Percentiles rank a stretch among this genome's conserved stretches.
Conservation (phyloP, 2,113 vertebrate genomes). For the Nymphicus hollandicus region DNA sequence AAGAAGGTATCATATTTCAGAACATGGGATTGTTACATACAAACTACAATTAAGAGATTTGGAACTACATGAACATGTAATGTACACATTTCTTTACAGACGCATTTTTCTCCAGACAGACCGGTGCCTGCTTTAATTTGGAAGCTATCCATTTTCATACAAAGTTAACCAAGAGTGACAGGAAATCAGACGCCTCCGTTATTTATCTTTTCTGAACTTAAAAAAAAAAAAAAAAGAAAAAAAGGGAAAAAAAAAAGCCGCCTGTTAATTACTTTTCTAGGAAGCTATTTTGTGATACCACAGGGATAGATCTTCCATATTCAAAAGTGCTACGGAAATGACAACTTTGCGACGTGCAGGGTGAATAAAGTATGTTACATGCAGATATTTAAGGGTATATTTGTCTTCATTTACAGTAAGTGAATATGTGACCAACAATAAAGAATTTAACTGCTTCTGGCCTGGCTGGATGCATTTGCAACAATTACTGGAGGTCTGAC, state of each 20-base stretch:
- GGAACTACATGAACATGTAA: conserved; percentile 55
- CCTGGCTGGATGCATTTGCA: neutral
- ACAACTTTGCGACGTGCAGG: conserved; percentile 12
- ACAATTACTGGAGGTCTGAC: conserved; percentile 26
- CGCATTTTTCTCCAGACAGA: conserved; percentile 65
- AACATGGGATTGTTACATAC: conserved; percentile 31
- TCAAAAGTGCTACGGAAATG: conserved; percentile 20
- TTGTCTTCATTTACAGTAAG: conserved; percentile 46
- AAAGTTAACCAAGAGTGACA: conserved; percentile 78
- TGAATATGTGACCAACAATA: conserved; percentile 15
- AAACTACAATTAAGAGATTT: conserved; percentile 66
- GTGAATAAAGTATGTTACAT: conserved; percentile 17
- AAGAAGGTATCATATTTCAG: conserved; percentile 12
- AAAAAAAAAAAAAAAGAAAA: neutral
- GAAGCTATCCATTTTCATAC: conserved; percentile 76
- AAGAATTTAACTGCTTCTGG: conserved; percentile 31
- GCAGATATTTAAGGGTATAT: conserved; percentile 23
- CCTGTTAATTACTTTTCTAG: conserved; percentile 75
- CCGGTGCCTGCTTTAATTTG: conserved; percentile 76
- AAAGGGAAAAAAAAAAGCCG: neutral
- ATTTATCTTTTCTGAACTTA: conserved; percentile 70
- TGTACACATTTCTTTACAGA: conserved; percentile 57
- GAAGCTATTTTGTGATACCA: conserved; percentile 69
- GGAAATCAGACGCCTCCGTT: conserved; percentile 61
- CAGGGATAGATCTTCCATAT: conserved; percentile 37